Evolutionary conservation across 30 jellyfish, hydroid and myxozoan species (phyloP).

Genomic region (Sanderia malayensis): DNA sequence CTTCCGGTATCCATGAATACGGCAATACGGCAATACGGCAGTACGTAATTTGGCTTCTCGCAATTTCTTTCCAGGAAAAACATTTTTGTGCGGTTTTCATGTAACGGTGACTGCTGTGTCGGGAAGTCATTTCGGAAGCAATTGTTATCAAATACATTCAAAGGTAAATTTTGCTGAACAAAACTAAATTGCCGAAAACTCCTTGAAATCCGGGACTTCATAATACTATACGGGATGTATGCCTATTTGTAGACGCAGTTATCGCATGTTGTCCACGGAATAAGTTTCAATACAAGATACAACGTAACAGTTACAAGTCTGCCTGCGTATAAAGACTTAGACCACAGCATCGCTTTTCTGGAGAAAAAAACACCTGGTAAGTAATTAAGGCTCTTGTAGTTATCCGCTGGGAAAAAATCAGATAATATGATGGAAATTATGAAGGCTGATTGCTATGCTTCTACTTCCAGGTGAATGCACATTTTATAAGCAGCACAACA

Average conservation of each 20-base stretch:
- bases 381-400: too few relatives aligned
- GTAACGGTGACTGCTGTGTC: not conserved
- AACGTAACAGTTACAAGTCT: slow-evolving; percentile 38
- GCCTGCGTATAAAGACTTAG: slow-evolving; percentile 26
- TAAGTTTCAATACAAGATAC: not conserved
- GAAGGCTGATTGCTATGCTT: too few relatives aligned
- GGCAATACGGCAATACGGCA: too few relatives aligned
- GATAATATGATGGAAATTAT: too few relatives aligned
- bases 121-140: not conserved
- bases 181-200: too few relatives aligned
- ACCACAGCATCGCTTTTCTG: slow-evolving; percentile 14
- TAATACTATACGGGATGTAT: too few relatives aligned
- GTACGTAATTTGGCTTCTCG: too few relatives aligned
- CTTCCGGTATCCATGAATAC: too few relatives aligned
- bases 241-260: not conserved
- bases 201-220: too few relatives aligned
- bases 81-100: not conserved
- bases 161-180: too few relatives aligned
- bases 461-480: slow-evolving; percentile 8
- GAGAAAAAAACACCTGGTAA: slow-evolving; percentile 21
- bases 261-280: not conserved
- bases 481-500: not conserved
- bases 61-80: not conserved
- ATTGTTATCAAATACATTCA: not conserved
- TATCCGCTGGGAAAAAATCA: too few relatives aligned